Conservation (phyloP, 2,888 invertebrate species). For the Linnaemya tessellans region DNA sequence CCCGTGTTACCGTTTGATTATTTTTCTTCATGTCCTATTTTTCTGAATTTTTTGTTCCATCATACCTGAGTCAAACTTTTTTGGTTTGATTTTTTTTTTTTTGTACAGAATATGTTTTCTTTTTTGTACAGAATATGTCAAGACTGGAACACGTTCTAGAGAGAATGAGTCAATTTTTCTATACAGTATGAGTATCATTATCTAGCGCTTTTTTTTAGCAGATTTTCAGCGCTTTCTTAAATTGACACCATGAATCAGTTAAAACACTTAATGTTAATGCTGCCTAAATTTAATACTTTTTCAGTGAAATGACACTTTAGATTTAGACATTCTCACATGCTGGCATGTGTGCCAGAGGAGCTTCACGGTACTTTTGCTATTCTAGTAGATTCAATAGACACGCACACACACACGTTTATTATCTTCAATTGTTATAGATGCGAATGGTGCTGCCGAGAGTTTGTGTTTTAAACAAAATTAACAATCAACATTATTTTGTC, state of each 20-base stretch:
- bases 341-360: background rate
- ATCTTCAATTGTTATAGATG: background rate
- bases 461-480: conserved; percentile 62
- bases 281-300: background rate
- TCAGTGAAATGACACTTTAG: background rate
- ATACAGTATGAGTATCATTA: background rate
- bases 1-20: no score
- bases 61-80: no score
- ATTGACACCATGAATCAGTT: background rate
- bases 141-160: no score
- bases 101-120: no score
- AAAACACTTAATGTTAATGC: background rate
- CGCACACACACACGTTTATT: background rate
- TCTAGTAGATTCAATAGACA: conserved; percentile 4
- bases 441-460: conserved; percentile 1
- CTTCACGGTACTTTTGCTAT: background rate
- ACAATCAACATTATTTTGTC: conserved; percentile 72
- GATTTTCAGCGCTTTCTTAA: background rate
- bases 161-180: background rate
- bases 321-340: background rate
- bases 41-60: no score
- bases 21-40: no score
- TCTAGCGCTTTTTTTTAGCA: background rate
- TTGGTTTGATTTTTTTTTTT: no score
- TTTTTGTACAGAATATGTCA: no score